Evolutionary conservation across 1,140 invertebrate genomes (phyloP), one percentile per base, ranked within the genome.

Genomic region (Bombus superbus): DNA sequence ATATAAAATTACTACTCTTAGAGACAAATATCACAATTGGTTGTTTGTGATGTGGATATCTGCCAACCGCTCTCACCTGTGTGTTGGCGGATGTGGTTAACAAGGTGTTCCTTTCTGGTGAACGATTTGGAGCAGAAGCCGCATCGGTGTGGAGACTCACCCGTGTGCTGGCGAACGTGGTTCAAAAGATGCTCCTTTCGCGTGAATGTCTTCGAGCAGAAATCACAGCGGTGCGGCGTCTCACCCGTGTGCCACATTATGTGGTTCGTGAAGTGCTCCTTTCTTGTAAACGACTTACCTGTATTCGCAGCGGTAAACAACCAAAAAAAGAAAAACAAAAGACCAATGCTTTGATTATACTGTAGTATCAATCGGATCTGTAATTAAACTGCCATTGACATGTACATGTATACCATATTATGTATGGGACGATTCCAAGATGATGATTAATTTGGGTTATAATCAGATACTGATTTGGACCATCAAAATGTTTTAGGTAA

Each of bases 241-340:
- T 98, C 98, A 85, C 98, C 98, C 87, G 97, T 98, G 93, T 98
- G 97, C 97, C 97, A 98, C 96, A 98, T 96, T 94, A 98, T 97
- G 95, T 98, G 97, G 96, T 98, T 98, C 96, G 97, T 97, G 95
- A 98, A 97, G 94, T 98, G 97, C 95, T 98, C 97, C 95, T 97
- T 97, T 92, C 97, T 96, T 75, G 97, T 98, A 94, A 98, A 98
- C 68, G 97, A 97, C 95, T 98, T 98, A 87, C 95, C 95, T 95
- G 88, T 78, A 88, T 90, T 85, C 28, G 76, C 66, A 91, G 78
- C 82, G 35, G 78, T 76, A 91, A 92, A 86, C 79, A 91, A 87
- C 73, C 59, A 83, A 90, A 80, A 89, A 83, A 72, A 86, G 32
- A 53, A 35, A 74, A 47, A 82, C 18, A 78, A 42, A 59, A 72